A percentile compares a stretch with the other conserved stretches of the same genome.
These are phyloP conservation scores for Lepeophtheirus salmonis DNA, from an alignment of 1,140 invertebrate genomes.

Conservation along the genomic window DNA sequence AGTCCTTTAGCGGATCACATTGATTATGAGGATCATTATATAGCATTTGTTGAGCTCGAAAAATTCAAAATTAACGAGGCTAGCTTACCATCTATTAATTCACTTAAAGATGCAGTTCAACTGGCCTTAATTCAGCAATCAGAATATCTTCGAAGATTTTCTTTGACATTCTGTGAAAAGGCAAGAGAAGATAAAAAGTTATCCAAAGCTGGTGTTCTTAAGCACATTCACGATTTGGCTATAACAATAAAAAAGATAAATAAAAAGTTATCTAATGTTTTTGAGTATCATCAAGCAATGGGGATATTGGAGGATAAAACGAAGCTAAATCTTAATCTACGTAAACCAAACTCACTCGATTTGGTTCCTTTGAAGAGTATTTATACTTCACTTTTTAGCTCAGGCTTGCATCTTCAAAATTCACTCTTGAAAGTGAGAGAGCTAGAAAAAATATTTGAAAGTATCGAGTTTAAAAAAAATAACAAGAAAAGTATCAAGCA, in stretches of 20 bases:
- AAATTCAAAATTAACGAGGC: background rate
- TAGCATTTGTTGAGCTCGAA: slow-evolving; percentile 16
- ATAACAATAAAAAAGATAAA: slow-evolving; percentile 2
- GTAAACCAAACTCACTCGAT: background rate
- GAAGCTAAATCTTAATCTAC: background rate
- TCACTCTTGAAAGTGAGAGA: slow-evolving; percentile 6
- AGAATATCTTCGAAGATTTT: slow-evolving; percentile 13
- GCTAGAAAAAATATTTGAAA: slow-evolving; percentile 11
- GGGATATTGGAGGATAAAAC: background rate
- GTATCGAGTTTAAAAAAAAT: slow-evolving; percentile 1
- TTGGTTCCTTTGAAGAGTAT: background rate
- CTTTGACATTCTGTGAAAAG: slow-evolving; percentile 11
- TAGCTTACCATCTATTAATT: background rate
- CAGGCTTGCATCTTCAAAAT: slow-evolving; percentile 9
- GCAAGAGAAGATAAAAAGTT: slow-evolving; percentile 8
- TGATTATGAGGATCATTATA: slow-evolving; percentile 13
- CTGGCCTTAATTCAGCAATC: slow-evolving; percentile 9
- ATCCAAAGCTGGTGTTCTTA: slow-evolving; percentile 2
- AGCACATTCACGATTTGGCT: background rate
- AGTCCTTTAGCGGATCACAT: slow-evolving; percentile 14
- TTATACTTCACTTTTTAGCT: slow-evolving; percentile 6
- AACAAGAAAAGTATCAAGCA: background rate
- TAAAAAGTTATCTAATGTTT: slow-evolving; percentile 2
- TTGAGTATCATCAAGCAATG: slow-evolving; percentile 13
- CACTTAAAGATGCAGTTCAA: slow-evolving; percentile 9